Base-by-base conservation (phyloP, 2,113 vertebrate genomes). In the Eretmochelys imbricata region DNA sequence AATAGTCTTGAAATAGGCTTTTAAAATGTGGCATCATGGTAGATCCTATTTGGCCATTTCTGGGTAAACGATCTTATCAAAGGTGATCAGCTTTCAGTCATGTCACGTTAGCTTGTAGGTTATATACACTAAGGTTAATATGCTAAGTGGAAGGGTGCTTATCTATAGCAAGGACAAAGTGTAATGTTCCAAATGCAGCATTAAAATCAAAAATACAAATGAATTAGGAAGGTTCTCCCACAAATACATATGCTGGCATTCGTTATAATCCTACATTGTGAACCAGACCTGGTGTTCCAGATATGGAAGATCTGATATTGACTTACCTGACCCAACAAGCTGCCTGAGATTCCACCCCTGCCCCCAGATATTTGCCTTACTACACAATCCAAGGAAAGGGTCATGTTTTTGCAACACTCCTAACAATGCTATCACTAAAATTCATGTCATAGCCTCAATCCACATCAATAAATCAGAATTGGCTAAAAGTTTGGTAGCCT, bases 371-470 rank as follows among this genome's bases (percentile, higher is more conserved):
- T 87, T 97, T 95, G 92, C 85, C 94, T 95, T 42, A 51, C 75
- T 85, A 75, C 87, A 89, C 91, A 97, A 92, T 87, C 95, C 89
- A 69, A 95, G 87, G 57, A 5, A 69, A 93, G 65, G 79, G n/a
- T 92, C 82, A 1, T 31, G 96, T 96, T 95, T 92, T 92, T 76
- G 81, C 50, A 29, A 12, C 87, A 57, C 90, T 76, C 89, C 93
- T 89, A 90, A 84, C 82, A 92, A 89, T 38, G 83, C 92, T 94
- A 94, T 69, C 93, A 94, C 92, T 94, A 92, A 95, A 97, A 96
- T 92, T 96, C 95, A 82, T 92, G 95, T 96, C 96, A 94, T 11
- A 96, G 92, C 94, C 94, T 96, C 97, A 95, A 96, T 97, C 96
- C 95, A 96, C 95, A 96, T 97, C 96, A 93, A 90, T 97, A 95